phyloP scores from a whole-genome alignment of 2,888 invertebrate species.

The Epistrophella euchroma region DNA sequence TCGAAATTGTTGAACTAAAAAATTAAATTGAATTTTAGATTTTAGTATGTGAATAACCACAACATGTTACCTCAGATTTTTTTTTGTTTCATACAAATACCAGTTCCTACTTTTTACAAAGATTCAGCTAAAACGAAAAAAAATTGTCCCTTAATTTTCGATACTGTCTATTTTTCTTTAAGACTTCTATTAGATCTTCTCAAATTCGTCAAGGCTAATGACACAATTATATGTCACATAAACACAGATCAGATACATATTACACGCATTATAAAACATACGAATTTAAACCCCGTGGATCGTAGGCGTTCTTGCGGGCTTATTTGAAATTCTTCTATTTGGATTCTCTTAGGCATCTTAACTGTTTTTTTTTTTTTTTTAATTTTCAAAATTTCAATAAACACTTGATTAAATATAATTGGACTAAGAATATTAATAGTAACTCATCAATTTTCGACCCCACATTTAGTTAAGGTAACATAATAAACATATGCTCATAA shows the following conservation, averaged over 20 bases:
- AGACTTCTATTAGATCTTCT: too few relatives aligned
- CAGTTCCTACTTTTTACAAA: too few relatives aligned
- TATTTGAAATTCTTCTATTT: neutral
- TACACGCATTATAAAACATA: neutral
- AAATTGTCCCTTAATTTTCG: too few relatives aligned
- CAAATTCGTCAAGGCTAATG: neutral
- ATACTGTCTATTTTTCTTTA: too few relatives aligned
- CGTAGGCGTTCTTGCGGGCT: constrained; percentile 1
- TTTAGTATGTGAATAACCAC: too few relatives aligned
- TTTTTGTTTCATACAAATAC: too few relatives aligned
- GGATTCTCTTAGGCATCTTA: neutral
- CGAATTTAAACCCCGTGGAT: neutral
- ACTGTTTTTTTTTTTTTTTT: constrained; percentile 4
- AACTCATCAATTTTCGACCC: constrained; percentile 13
- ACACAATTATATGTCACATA: too few relatives aligned
- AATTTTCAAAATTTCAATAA: neutral
- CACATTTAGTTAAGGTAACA: neutral
- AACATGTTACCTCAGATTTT: too few relatives aligned
- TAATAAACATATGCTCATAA: neutral
- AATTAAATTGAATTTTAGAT: too few relatives aligned
- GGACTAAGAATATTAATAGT: constrained; percentile 1
- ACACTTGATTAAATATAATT: constrained; percentile 29
- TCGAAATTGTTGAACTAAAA: too few relatives aligned
- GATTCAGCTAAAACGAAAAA: too few relatives aligned
- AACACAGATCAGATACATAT: too few relatives aligned